Evolutionary conservation across 2,797 vertebrate genomes (phyloP), one percentile per base, ranked within the genome.

Genomic region (Peromyscus attwateri): DNA sequence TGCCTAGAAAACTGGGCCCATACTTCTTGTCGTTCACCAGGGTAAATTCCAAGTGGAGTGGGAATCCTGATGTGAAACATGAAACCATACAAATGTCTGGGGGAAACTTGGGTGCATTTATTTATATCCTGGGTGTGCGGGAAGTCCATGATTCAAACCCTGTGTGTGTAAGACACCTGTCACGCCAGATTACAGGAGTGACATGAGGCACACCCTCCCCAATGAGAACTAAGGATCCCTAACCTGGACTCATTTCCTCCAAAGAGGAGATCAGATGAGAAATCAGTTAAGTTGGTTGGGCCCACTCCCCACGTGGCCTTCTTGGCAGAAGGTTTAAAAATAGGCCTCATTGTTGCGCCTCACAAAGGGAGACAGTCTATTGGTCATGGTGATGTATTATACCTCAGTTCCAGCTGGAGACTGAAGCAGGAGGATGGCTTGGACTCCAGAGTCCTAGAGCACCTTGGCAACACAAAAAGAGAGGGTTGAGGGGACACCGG

Each of bases 11-110:
- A 73, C 19, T 27, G 77, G n/a, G 83, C 70, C 83, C 31, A 52
- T n/a, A 34, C 8, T 27, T 94, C 60, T 62, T 84, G 31, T 55
- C 31, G 25, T 37, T 37, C 55, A 91, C 31, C 57, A 84, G 80
- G 93, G n/a, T 73, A 84, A 96, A 79, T 8, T 27, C 46, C 25
- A 84, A 93, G 60, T 55, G 64, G 19, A 66, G 49, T 70, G 90
- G 75, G 91, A 68, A 89, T 43, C 10, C 75, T 76, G 66, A 27
- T 27, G 40, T 80, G 60, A 68, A 92, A 89, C 80, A 34, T 52
- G 23, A 93, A 95, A 34, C 46, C 80, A 37, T 70, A 62, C 57
- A 79, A 37, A 19, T 10, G 62, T 55, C 76, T 64, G 55, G 55
- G 76, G 83, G 83, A 92, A 89, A 62, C 16, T n/a, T 25, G 23